These are phyloP conservation scores for Lepus timidus DNA, from an alignment of 2,113 vertebrate genomes.

Conservation along the genomic window DNA sequence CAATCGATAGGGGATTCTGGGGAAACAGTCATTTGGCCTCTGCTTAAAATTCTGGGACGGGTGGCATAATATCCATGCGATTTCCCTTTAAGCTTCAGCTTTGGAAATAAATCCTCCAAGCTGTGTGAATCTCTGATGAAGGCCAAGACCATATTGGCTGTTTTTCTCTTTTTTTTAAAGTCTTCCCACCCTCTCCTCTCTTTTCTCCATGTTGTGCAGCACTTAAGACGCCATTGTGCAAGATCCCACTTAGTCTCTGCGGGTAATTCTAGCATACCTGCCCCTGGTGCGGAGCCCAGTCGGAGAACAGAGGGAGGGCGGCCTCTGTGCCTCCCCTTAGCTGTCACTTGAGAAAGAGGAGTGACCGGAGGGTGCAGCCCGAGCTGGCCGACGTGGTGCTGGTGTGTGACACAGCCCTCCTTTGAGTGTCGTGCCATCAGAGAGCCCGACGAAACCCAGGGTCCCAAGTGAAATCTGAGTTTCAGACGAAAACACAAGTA, in stretches of 20 bases:
- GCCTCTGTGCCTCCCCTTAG: accelerated
- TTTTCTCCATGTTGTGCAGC: neutral
- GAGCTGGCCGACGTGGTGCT: too few relatives aligned
- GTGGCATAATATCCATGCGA: conserved; percentile 69
- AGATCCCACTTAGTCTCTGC: neutral
- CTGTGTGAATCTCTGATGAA: conserved; percentile 75
- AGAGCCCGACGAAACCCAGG: neutral
- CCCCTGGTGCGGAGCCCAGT: too few relatives aligned
- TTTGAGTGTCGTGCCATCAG: neutral
- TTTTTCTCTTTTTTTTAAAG: neutral
- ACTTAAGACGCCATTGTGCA: conserved; percentile 40
- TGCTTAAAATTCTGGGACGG: conserved; percentile 77
- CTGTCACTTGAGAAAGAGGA: neutral
- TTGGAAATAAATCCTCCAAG: conserved; percentile 75
- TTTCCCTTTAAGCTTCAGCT: conserved; percentile 76
- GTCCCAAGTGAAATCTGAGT: neutral
- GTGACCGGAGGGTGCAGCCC: too few relatives aligned
- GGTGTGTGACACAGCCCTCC: accelerated
- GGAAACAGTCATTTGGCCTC: conserved; percentile 79
- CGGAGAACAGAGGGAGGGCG: neutral
- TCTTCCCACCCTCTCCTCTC: neutral
- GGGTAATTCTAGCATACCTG: neutral
- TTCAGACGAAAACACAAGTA: neutral
- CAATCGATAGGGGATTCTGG: conserved; percentile 79
- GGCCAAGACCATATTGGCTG: conserved; percentile 76